phyloP scores from a whole-genome alignment of 2,113 vertebrate species.

The Ptychochromis oligacanthus region DNA sequence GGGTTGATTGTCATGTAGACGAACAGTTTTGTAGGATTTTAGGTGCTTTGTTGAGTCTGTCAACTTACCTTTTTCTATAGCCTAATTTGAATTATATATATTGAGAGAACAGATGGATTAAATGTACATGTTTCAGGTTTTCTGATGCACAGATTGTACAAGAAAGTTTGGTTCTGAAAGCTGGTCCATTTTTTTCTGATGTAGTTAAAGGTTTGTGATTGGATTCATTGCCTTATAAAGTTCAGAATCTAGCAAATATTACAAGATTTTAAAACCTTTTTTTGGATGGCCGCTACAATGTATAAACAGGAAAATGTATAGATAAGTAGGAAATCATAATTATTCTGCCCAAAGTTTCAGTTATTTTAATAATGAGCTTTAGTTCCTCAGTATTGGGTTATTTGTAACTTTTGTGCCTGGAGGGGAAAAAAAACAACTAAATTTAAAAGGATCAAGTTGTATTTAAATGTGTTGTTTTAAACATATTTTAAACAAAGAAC shows the following conservation, averaged over 20 bases:
- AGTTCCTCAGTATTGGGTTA: not conserved
- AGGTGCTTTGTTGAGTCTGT: constrained; percentile 21
- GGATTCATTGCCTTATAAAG: not conserved
- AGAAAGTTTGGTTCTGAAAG: not conserved
- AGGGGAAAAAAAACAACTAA: no score
- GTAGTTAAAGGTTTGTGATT: not conserved
- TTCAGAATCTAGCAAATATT: not conserved
- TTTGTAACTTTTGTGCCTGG: not conserved
- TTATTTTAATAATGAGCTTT: constrained; percentile 1
- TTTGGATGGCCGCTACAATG: not conserved
- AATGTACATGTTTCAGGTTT: not conserved
- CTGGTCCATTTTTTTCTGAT: not conserved
- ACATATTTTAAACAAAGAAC: not conserved
- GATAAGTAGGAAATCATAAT: not conserved
- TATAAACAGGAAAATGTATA: not conserved
- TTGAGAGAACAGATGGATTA: not conserved
- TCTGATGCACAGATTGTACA: not conserved
- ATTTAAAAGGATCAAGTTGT: not conserved
- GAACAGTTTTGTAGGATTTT: constrained; percentile 36
- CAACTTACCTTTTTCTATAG: constrained; percentile 3
- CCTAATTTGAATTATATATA: not conserved
- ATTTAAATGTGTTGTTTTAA: not conserved
- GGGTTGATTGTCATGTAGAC: constrained; percentile 48
- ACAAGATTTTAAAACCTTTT: not conserved
- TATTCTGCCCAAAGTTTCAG: not conserved